Percentiles rank a stretch among this genome's conserved stretches.
Evolutionary conservation across 2,113 vertebrate genomes (phyloP).

Genomic region (Candoia aspera): DNA sequence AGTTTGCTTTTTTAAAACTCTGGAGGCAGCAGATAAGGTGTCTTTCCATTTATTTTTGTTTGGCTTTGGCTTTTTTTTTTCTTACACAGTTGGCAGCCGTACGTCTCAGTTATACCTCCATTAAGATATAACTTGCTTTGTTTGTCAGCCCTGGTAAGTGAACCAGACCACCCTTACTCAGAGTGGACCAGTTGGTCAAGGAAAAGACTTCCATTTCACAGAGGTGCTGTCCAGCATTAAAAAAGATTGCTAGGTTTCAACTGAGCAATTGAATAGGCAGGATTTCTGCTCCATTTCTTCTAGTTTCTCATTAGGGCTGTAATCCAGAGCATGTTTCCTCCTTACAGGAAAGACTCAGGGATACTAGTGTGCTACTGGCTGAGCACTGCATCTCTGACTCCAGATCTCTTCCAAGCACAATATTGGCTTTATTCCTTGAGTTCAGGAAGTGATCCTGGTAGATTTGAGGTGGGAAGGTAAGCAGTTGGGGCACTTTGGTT

Average conservation of each 20-base stretch:
- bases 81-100: not conserved
- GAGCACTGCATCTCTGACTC: not conserved
- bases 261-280: not conserved
- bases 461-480: not conserved
- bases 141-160: not conserved
- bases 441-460: not conserved
- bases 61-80: not conserved
- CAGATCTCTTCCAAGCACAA: not conserved
- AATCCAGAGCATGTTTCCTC: not conserved
- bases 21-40: not conserved
- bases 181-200: not conserved
- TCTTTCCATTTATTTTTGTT: not conserved
- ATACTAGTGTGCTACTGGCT: not conserved
- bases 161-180: not conserved
- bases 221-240: not conserved
- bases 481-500: not conserved
- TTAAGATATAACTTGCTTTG: not conserved
- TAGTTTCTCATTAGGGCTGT: not conserved
- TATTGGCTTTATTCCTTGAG: not conserved
- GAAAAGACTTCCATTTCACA: not conserved
- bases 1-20: not conserved
- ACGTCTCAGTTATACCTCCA: not conserved
- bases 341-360: not conserved
- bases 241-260: not conserved
- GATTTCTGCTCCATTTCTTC: not conserved